Evolutionary conservation across 1,140 invertebrate genomes (phyloP).

Genomic region (Metopolophium dirhodum): DNA sequence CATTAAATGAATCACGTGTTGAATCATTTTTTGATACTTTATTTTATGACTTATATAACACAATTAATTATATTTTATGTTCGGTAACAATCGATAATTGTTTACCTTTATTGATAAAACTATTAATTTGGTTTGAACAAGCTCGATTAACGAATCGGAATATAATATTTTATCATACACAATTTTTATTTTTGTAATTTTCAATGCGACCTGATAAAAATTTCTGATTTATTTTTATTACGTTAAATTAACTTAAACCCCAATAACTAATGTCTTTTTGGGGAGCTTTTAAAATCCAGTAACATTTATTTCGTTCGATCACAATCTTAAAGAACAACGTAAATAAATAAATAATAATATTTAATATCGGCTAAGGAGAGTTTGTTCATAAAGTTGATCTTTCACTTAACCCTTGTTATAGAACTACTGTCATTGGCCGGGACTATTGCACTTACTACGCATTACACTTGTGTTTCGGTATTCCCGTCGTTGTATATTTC

Average conservation of each 20-base stretch:
- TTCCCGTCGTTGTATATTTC: not conserved
- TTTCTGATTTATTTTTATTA: not conserved
- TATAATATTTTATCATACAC: not conserved
- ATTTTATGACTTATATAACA: not conserved
- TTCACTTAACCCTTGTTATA: conserved; percentile 56
- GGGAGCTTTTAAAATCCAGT: not conserved
- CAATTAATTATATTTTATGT: not conserved
- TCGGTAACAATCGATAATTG: not conserved
- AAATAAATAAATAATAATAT: conserved; percentile 22
- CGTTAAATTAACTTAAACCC: not conserved
- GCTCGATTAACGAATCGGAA: not conserved
- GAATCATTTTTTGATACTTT: not conserved
- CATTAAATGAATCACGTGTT: not conserved
- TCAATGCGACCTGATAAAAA: not conserved
- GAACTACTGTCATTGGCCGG: not conserved
- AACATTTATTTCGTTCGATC: not conserved
- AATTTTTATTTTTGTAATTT: not conserved
- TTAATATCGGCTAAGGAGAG: not conserved
- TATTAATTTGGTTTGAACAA: not conserved
- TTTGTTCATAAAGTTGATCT: conserved; percentile 44
- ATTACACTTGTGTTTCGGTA: conserved; percentile 4
- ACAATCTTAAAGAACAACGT: not conserved
- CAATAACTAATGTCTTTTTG: not conserved
- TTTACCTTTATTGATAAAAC: not conserved
- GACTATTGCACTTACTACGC: conserved; percentile 27